phyloP scores from a whole-genome alignment of 2,888 invertebrate species.

The Ormyrus rosae region DNA sequence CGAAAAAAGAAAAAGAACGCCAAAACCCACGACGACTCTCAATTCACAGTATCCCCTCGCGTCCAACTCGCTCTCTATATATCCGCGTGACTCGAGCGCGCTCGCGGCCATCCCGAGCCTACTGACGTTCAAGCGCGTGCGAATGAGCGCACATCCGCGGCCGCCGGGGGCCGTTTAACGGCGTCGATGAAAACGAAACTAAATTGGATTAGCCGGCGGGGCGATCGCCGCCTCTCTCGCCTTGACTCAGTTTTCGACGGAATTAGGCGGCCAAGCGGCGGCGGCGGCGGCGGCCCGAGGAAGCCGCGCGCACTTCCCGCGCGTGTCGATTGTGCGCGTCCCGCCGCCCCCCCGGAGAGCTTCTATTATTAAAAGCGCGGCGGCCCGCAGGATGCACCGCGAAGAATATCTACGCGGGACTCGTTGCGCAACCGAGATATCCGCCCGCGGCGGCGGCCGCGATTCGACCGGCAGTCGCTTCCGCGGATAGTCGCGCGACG shows the following conservation, averaged over 20 bases:
- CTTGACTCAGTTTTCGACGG: slow-evolving; percentile 46
- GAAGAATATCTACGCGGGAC: not conserved
- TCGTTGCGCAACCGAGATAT: not conserved
- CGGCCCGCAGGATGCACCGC: not conserved
- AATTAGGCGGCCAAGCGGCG: slow-evolving; percentile 34
- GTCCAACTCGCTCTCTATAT: too few species aligned
- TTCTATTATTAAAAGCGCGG: slow-evolving; percentile 19
- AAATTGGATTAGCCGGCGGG: slow-evolving; percentile 33
- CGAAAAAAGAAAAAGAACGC: too few species aligned
- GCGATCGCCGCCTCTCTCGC: not conserved
- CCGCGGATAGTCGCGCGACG: too few species aligned
- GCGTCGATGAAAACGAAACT: slow-evolving; percentile 11
- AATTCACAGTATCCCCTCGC: too few species aligned
- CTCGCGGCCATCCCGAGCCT: too few species aligned
- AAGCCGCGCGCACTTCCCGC: not conserved
- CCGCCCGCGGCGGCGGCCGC: not conserved
- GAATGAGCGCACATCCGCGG: too few species aligned
- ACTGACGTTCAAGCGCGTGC: too few species aligned
- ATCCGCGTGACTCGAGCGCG: too few species aligned
- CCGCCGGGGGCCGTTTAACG: slow-evolving; percentile 9
- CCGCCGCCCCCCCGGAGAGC: not conserved
- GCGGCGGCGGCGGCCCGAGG: too few species aligned
- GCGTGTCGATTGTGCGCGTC: slow-evolving; percentile 21
- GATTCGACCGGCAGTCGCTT: too few species aligned
- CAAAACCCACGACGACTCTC: too few species aligned